A percentile compares a stretch with the other conserved stretches of the same genome.
These are phyloP conservation scores for Bugulina stolonifera DNA, from an alignment of 2,888 invertebrate species.

Conservation along the genomic window DNA sequence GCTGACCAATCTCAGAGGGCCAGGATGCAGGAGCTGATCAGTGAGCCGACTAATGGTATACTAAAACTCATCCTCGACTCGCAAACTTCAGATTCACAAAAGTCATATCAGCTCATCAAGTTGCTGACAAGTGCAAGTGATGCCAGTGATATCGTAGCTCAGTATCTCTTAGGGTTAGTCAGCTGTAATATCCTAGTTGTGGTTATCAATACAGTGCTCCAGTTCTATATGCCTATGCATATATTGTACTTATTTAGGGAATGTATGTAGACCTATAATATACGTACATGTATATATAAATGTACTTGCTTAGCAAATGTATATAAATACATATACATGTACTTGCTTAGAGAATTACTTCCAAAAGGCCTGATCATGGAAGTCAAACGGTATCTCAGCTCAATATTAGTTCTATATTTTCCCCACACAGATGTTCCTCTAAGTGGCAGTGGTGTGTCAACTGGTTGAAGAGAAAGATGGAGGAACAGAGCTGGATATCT, in stretches of 20 bases:
- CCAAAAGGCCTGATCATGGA: no score
- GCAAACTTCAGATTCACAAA: constrained; percentile 52
- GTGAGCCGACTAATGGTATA: constrained; percentile 23
- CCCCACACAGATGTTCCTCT: constrained; percentile 37
- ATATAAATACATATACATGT: no score
- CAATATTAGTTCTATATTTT: no score
- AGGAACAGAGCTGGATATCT: constrained; percentile 43
- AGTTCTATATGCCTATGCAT: background rate
- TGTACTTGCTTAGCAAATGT: no score
- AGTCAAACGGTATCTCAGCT: no score
- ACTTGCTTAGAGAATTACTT: no score
- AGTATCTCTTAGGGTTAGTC: constrained; percentile 49
- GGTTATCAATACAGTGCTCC: background rate
- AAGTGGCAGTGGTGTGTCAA: constrained; percentile 57
- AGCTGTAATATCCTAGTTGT: background rate
- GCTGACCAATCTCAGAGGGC: background rate
- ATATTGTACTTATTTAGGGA: background rate
- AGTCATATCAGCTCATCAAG: constrained; percentile 57
- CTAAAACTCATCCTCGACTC: constrained; percentile 47
- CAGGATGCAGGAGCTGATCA: background rate
- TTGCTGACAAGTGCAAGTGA: constrained; percentile 54
- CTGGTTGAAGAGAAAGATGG: constrained; percentile 56
- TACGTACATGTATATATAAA: no score
- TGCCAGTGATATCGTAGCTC: constrained; percentile 50
- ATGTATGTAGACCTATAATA: no score